Percentiles rank a stretch among this genome's conserved stretches.
Evolutionary conservation across 2,888 invertebrate genomes (phyloP).

Genomic region (Epinotia demarniana): DNA sequence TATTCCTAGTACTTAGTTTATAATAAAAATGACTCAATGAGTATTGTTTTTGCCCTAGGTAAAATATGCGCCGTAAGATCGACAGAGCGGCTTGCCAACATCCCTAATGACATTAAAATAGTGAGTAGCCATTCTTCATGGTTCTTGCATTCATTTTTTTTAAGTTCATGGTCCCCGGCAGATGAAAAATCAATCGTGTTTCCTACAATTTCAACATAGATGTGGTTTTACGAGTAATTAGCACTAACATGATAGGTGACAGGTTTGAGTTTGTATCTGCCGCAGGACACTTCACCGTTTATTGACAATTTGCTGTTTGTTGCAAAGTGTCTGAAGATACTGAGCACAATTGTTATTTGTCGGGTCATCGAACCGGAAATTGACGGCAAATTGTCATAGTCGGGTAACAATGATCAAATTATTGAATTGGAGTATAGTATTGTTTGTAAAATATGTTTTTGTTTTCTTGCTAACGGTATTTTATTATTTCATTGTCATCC

Average conservation of each 20-base stretch:
- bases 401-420: not conserved
- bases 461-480: not conserved
- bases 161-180: not conserved
- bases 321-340: no score
- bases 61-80: conserved; percentile 67
- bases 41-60: conserved; percentile 67
- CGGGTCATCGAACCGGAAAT: no score
- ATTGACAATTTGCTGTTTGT: no score
- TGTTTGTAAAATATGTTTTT: not conserved
- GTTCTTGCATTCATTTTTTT: conserved; percentile 24
- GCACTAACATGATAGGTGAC: not conserved
- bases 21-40: conserved; percentile 49
- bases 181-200: not conserved
- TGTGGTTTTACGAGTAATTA: no score
- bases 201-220: not conserved
- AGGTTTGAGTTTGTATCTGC: not conserved
- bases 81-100: conserved; percentile 63
- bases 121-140: conserved; percentile 62
- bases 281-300: not conserved
- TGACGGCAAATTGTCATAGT: not conserved
- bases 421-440: not conserved
- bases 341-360: no score
- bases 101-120: conserved; percentile 70
- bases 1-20: conserved; percentile 9
- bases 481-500: not conserved